Base-by-base conservation (phyloP, 2,888 invertebrate genomes). In the Chymomyza fuscimana region DNA sequence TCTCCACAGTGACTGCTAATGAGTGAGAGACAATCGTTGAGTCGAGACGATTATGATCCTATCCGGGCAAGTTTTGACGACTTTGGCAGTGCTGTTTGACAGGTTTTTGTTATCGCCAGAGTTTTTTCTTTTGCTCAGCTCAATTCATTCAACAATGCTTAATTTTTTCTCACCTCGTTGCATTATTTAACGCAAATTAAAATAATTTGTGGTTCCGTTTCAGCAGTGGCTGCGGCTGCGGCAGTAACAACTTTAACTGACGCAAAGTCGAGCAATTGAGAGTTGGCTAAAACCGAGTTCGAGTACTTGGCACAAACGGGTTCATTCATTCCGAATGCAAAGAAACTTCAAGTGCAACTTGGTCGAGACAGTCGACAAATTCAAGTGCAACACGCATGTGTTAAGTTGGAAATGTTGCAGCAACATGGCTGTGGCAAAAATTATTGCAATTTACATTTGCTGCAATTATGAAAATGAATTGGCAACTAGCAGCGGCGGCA, bases 121-220 rank as follows among this genome's bases (percentile, higher is more conserved):
- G 65, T 56, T 56, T 50, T 66, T 25, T 69, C 46, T 64, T 67
- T 66, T 36, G 36, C 51, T 12, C 50, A 10, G 65, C 15, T 5
- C 68, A 67, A 71, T 72, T 72, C 71, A 79, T 74, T 80, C 74
- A 76, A 83, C 77, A 88, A 80, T 78, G 76, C 74, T 87, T 89
- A 89, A 87, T 86, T 86, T 88, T 86, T 86, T 86, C 89, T 89
- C 86, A 86, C 86, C 89, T 86, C 86, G 86, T 86, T 86, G 86
- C 89, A 88, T 87, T 86, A 89, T 87, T 86, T 89, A 86, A 89
- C 86, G 86, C 86, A 89, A 86, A 86, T 89, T 86, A 86, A 89
- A 86, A 89, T 86, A 86, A 86, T 86, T 86, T 86, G 89, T 86
- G 89, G 89, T 86, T 86, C 86, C 89, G 89, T 86, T 86, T 79